Conservation (phyloP, 2,797 vertebrate species). For the Syncerus caffer region DNA sequence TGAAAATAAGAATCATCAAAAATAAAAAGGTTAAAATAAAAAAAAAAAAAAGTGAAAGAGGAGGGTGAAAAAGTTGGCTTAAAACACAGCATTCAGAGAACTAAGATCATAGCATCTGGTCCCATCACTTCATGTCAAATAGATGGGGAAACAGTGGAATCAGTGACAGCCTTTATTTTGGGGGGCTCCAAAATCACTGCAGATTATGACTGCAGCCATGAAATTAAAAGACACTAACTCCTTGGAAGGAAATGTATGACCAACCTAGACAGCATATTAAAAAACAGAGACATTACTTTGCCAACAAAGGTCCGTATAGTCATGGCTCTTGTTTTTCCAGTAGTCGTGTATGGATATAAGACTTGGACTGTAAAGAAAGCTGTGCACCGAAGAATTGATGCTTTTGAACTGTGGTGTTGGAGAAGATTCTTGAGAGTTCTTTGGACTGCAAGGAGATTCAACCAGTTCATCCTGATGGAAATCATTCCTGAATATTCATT, state of each 20-base stretch:
- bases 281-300: background rate
- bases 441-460: background rate
- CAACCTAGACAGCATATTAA: background rate
- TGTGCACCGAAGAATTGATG: fast-evolving
- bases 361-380: background rate
- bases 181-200: background rate
- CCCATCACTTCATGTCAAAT: background rate
- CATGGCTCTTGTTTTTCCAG: background rate
- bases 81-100: background rate
- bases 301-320: background rate
- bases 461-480: background rate
- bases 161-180: background rate
- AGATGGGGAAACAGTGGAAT: background rate
- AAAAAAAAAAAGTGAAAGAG: background rate
- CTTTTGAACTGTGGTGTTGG: background rate
- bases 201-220: background rate
- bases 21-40: too few relatives aligned
- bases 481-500: background rate
- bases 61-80: background rate
- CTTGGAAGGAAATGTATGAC: background rate
- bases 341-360: background rate
- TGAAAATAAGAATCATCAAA: too few relatives aligned
- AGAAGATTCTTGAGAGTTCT: background rate
- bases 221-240: background rate
- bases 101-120: background rate